These are phyloP conservation scores for Apeltes quadracus DNA, from an alignment of 2,113 vertebrate species.

Conservation along the genomic window DNA sequence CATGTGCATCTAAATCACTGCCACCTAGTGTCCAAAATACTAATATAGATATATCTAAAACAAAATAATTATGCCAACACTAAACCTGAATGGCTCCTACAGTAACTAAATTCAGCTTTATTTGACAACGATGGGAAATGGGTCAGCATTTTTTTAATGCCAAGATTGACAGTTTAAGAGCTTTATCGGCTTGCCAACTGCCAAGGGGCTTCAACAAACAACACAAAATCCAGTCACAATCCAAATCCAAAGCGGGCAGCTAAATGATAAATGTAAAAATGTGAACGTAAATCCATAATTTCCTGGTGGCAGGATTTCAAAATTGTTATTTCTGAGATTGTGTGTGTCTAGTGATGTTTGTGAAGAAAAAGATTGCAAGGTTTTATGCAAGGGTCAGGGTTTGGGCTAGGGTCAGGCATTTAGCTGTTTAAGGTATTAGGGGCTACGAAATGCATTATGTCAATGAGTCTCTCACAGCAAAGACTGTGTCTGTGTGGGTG, in stretches of 20 bases:
- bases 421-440: background rate
- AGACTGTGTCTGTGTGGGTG: slow-evolving; percentile 5
- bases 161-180: slow-evolving; percentile 41
- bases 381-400: no score
- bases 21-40: no score
- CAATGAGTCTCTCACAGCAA: background rate
- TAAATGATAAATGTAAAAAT: no score
- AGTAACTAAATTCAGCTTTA: slow-evolving; percentile 15
- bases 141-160: slow-evolving; percentile 40
- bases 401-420: background rate
- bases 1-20: no score
- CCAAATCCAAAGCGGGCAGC: background rate
- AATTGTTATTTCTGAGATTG: slow-evolving; percentile 16
- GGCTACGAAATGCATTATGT: background rate
- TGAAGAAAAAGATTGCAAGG: background rate
- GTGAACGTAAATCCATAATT: slow-evolving; percentile 2
- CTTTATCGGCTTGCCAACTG: slow-evolving; percentile 29
- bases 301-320: slow-evolving; percentile 18
- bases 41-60: no score
- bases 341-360: background rate
- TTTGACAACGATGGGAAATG: slow-evolving; percentile 7
- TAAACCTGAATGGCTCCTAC: no score
- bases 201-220: slow-evolving; percentile 11
- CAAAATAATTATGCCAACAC: no score
- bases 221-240: slow-evolving; percentile 1